Evolutionary conservation across 2,113 vertebrate genomes (phyloP), one percentile per base, ranked within the genome.

Genomic region (Forbesichthys papilliferus): DNA sequence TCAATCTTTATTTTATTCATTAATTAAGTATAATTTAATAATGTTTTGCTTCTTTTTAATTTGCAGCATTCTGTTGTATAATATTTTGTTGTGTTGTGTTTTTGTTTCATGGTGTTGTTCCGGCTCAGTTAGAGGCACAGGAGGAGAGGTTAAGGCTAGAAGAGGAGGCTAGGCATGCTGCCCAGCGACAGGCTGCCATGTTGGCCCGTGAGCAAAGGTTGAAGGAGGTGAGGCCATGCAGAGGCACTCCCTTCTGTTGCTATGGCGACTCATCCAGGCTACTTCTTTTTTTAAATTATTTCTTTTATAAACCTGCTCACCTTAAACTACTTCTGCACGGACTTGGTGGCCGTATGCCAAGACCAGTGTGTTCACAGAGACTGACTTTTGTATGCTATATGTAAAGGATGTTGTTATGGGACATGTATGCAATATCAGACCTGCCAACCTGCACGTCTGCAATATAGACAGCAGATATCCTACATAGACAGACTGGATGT

Each of bases 121-220:
- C 94, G 95, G 91, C 74, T 93, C 95, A 99, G 98, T 96, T 99
- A 97, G 96, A 95, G 94, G 95, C 94, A 95, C 95, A 96, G 93
- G 98, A 99, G 91, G 96, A 99, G 95, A 95, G 95, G 94, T 96
- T 99, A 93, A 98, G 94, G 94, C 93, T 96, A 98, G 98, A 99
- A 96, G 98, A 99, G 86, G 98, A 99, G 92, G 95, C 96, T 95
- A 94, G 93, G 93, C 95, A 95, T 92, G 94, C 94, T 83, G 94
- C 93, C 89, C 95, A 98, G 88, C 96, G 98, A 74, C 93, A 98
- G 93, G 94, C 94, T 90, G 96, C 96, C 93, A 96, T 94, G 94
- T 92, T 96, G 93, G 94, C 96, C 84, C 96, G 95, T 91, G 95
- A 96, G 90, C 95, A 90, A 93, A 96, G 94, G 92, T 89, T 94